phyloP scores from a whole-genome alignment of 2,797 vertebrate species.

The Cirrhinus molitorella region DNA sequence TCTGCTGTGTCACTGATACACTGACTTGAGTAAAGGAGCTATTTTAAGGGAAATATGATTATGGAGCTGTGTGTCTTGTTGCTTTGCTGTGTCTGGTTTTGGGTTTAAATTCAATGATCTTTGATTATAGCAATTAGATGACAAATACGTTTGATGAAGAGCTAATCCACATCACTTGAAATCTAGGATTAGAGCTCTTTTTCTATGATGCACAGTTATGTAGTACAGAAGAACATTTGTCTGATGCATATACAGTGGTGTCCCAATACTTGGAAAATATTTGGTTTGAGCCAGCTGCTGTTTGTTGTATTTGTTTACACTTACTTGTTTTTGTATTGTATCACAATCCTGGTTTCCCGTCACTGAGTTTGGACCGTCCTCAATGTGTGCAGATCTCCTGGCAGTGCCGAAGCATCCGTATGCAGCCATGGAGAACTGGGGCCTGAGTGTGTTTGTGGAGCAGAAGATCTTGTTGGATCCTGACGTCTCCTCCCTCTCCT shows the following conservation, averaged over 20 bases:
- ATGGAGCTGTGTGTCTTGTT: neutral
- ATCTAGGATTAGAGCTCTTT: neutral
- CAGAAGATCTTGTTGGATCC: conserved; percentile 97
- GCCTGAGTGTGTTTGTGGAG: conserved; percentile 96
- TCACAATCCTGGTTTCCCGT: neutral
- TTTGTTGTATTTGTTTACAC: neutral
- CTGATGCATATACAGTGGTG: neutral
- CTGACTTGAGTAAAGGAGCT: neutral
- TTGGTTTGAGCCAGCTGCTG: neutral
- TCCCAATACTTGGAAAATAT: neutral
- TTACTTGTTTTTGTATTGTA: neutral
- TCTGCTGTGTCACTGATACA: conserved; percentile 14
- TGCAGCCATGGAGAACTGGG: conserved; percentile 99
- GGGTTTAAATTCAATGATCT: neutral
- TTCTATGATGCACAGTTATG: neutral
- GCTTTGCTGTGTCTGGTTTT: neutral
- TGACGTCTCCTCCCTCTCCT: conserved; percentile 93
- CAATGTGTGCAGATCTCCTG: conserved; percentile 89
- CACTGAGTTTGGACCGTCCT: neutral
- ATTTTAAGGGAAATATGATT: neutral
- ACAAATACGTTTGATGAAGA: neutral
- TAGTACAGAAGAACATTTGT: neutral
- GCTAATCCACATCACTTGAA: neutral
- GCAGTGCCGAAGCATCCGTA: conserved; percentile 99
- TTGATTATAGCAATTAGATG: neutral